Conservation (phyloP, 2,113 vertebrate genomes). For the Perognathus longimembris region DNA sequence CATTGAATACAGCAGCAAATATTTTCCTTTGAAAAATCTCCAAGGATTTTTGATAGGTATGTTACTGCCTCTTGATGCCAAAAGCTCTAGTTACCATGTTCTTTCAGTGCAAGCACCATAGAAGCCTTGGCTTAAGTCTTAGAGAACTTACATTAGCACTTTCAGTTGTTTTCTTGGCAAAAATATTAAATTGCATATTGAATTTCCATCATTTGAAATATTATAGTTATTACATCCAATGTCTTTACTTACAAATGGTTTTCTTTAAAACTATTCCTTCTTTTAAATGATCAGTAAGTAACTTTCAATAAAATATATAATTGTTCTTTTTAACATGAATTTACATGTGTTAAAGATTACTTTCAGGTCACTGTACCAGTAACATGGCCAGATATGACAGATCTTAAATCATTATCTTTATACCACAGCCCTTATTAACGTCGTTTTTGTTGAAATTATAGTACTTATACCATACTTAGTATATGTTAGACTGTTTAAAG, state of each 20-base stretch:
- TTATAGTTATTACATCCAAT: not conserved
- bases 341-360: not conserved
- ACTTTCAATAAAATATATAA: not conserved
- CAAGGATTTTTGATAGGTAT: slow-evolving; percentile 64
- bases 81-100: slow-evolving; percentile 15
- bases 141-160: slow-evolving; percentile 26
- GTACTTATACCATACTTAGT: not conserved
- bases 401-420: not conserved
- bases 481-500: not conserved
- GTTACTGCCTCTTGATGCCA: not conserved
- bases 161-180: not conserved
- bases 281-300: slow-evolving; percentile 10
- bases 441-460: not conserved
- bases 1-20: slow-evolving; percentile 63
- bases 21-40: slow-evolving; percentile 72
- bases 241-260: not conserved
- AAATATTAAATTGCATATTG: slow-evolving; percentile 1
- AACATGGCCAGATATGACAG: not conserved
- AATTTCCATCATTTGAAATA: slow-evolving; percentile 27
- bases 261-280: not conserved
- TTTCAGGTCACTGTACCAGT: not conserved
- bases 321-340: not conserved
- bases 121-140: slow-evolving; percentile 14
- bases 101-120: not conserved
- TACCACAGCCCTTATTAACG: not conserved